Percentiles rank a stretch among this genome's conserved stretches.
phyloP scores from a whole-genome alignment of 2,888 invertebrate genomes.

The Timema cristinae region DNA sequence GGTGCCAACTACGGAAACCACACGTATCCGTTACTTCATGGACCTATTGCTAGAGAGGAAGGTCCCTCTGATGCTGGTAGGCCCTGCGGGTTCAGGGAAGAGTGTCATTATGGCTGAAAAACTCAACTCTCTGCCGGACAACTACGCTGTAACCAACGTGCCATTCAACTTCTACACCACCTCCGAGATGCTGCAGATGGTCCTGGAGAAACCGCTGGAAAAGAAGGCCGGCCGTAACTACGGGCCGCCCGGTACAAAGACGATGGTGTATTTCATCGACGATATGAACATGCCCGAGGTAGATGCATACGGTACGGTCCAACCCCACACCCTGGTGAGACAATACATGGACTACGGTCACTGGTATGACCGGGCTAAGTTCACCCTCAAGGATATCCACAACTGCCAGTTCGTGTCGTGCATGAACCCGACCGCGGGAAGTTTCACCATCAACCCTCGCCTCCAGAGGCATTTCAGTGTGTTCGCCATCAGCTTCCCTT shows the following conservation, averaged over 20 bases:
- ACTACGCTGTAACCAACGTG: conserved; percentile 79
- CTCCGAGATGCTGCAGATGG: conserved; percentile 83
- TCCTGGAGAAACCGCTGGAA: conserved; percentile 87
- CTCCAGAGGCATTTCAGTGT: conserved; percentile 85
- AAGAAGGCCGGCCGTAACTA: conserved; percentile 93
- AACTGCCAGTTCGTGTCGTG: conserved; percentile 92
- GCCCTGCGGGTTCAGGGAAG: conserved; percentile 86
- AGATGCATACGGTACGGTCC: conserved; percentile 90
- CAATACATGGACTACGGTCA: conserved; percentile 93
- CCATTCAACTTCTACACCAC: conserved; percentile 95
- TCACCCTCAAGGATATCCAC: conserved; percentile 83
- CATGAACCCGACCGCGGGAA: conserved; percentile 96
- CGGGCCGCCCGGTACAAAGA: conserved; percentile 90
- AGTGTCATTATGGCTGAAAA: conserved; percentile 87
- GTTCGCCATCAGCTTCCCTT: conserved; percentile 84
- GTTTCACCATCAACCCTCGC: conserved; percentile 88
- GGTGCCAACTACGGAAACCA: conserved; percentile 87
- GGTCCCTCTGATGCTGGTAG: conserved; percentile 88
- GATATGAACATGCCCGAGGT: conserved; percentile 98
- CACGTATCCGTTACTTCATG: conserved; percentile 80
- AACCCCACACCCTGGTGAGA: conserved; percentile 88
- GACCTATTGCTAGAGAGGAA: conserved; percentile 72
- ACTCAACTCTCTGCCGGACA: conserved; percentile 65
- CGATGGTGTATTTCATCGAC: conserved; percentile 90
- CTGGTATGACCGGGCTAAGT: conserved; percentile 89